Evolutionary conservation across 2,888 invertebrate species (phyloP).

Genomic region (Chymomyza procnemis): DNA sequence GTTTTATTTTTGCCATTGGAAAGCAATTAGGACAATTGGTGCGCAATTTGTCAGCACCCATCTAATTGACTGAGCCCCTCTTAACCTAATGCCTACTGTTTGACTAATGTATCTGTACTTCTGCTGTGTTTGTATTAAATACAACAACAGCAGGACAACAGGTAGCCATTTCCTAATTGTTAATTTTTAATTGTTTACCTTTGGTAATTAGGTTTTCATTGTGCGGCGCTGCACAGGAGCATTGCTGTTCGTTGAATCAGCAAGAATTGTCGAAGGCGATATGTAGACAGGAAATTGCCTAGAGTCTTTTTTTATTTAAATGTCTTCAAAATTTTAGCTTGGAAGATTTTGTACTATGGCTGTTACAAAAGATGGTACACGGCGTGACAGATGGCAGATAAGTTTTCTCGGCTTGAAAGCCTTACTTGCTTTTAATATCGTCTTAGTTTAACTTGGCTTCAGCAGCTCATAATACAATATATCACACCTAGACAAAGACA

Average conservation of each 20-base stretch:
- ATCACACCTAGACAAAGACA: too few species aligned
- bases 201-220: not conserved
- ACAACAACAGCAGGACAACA: constrained; percentile 35
- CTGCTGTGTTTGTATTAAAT: not conserved
- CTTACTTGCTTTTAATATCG: too few species aligned
- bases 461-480: too few species aligned
- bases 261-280: not conserved
- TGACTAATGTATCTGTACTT: constrained; percentile 57
- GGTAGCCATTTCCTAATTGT: constrained; percentile 43
- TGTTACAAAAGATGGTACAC: too few species aligned
- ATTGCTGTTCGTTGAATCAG: constrained; percentile 50
- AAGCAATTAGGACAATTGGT: constrained; percentile 60
- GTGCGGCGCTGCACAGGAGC: constrained; percentile 1
- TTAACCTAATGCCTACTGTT: constrained; percentile 55
- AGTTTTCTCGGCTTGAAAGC: too few species aligned
- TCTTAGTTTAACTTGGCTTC: too few species aligned
- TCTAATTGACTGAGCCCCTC: constrained; percentile 60
- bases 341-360: too few species aligned
- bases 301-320: too few species aligned
- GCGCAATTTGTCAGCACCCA: constrained; percentile 72
- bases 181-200: constrained; percentile 1
- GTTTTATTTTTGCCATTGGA: constrained; percentile 18
- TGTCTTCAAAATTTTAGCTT: too few species aligned
- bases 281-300: not conserved
- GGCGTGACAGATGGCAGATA: too few species aligned